These are phyloP conservation scores for Dicerorhinus sumatrensis DNA, from an alignment of 2,113 vertebrate species.

Conservation along the genomic window DNA sequence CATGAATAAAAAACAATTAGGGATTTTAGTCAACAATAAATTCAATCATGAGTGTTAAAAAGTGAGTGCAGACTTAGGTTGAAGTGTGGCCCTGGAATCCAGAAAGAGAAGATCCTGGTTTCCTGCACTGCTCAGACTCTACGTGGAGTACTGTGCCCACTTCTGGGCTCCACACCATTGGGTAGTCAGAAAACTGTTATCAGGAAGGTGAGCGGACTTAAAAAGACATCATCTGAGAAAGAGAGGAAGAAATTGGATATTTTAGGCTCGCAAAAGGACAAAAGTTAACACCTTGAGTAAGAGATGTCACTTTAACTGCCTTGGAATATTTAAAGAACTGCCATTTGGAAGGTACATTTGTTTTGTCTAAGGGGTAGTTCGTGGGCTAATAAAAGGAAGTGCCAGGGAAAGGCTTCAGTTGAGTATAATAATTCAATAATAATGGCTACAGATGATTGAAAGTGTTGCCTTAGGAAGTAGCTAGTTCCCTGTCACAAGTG, in stretches of 20 bases:
- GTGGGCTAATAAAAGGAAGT: not conserved
- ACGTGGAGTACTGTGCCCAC: not conserved
- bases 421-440: not conserved
- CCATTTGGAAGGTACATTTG: not conserved
- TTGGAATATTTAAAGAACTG: not conserved
- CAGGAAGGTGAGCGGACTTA: not conserved
- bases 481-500: not conserved
- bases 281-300: not conserved
- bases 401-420: not conserved
- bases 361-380: not conserved
- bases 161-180: not conserved
- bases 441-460: not conserved
- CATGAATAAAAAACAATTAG: not conserved
- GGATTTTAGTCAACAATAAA: not conserved
- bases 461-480: not conserved
- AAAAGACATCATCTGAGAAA: not conserved
- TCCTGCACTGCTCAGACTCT: not conserved
- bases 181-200: not conserved
- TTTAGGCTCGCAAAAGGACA: not conserved
- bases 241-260: not conserved
- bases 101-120: not conserved
- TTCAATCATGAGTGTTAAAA: not conserved
- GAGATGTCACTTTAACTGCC: not conserved
- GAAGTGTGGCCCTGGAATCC: not conserved
- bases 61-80: not conserved